Percentiles rank a stretch among this genome's conserved stretches.
phyloP scores from a whole-genome alignment of 2,888 invertebrate genomes.

The Nemoura dubitans region DNA sequence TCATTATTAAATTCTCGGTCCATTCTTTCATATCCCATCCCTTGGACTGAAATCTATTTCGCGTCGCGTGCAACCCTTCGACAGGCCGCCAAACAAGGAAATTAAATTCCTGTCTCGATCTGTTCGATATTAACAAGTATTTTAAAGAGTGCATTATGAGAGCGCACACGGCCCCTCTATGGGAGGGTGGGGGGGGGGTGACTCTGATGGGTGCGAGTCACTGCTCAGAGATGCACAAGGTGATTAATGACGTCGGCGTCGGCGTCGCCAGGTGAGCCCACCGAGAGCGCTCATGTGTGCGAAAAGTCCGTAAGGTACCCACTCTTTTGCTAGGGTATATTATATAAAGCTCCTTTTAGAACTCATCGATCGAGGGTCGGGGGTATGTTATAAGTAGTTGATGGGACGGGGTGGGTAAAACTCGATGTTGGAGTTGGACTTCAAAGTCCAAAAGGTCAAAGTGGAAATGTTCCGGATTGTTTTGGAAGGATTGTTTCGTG shows the following conservation, averaged over 20 bases:
- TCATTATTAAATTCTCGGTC: not conserved
- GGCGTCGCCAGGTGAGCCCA: not conserved
- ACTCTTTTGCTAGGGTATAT: no score
- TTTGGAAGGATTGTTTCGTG: no score
- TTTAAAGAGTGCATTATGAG: not conserved
- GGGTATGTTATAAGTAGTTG: no score
- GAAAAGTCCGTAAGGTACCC: no score
- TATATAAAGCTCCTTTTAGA: no score
- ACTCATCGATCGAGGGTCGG: no score
- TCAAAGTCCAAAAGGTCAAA: no score
- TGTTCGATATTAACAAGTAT: conserved; percentile 4
- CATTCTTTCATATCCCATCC: not conserved
- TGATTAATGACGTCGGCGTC: not conserved
- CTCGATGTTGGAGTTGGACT: no score
- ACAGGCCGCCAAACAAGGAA: not conserved
- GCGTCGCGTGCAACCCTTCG: not conserved
- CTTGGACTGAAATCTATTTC: not conserved
- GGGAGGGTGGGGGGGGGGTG: not conserved
- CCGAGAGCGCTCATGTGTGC: no score
- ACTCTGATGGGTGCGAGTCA: not conserved
- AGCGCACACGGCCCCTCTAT: not conserved
- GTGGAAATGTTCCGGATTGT: no score
- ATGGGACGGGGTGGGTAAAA: no score
- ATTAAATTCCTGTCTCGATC: not conserved
- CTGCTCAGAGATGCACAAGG: not conserved